Percentiles rank a stretch among this genome's conserved stretches.
Evolutionary conservation across 2,888 invertebrate genomes (phyloP).

Genomic region (Lithophane socia): DNA sequence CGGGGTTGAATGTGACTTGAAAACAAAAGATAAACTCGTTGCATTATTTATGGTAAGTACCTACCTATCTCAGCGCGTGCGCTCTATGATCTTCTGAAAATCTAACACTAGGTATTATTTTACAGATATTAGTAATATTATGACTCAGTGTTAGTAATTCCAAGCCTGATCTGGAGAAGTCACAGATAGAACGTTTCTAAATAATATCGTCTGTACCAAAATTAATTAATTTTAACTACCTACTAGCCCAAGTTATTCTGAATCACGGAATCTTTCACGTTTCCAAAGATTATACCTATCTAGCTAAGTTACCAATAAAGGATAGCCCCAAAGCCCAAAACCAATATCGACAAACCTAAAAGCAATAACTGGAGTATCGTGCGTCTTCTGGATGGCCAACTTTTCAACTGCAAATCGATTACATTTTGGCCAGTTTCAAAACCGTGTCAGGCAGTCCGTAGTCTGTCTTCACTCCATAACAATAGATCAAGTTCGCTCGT

Average conservation of each 20-base stretch:
- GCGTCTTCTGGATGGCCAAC: background rate
- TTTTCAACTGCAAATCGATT: background rate
- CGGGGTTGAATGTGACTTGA: constrained; percentile 13
- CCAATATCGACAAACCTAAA: background rate
- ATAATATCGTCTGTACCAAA: background rate
- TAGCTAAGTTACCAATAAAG: too few species aligned
- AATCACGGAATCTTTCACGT: background rate
- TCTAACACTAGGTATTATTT: background rate
- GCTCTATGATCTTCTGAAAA: background rate
- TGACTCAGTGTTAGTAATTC: background rate
- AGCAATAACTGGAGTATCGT: background rate
- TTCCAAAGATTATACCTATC: background rate
- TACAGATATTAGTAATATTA: background rate
- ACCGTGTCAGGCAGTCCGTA: background rate
- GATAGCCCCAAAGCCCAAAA: background rate
- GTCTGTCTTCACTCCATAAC: constrained; percentile 1
- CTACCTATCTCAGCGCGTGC: background rate
- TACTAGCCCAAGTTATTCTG: background rate
- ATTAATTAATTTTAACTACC: background rate
- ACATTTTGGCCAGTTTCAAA: background rate
- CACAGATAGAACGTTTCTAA: background rate
- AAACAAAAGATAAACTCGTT: constrained; percentile 23
- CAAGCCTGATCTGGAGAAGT: background rate
- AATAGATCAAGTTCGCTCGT: constrained; percentile 32
- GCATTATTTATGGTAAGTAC: constrained; percentile 21